Percentiles rank a stretch among this genome's conserved stretches.
Evolutionary conservation across 2,797 vertebrate genomes (phyloP).

Genomic region (Lateolabrax maculatus): DNA sequence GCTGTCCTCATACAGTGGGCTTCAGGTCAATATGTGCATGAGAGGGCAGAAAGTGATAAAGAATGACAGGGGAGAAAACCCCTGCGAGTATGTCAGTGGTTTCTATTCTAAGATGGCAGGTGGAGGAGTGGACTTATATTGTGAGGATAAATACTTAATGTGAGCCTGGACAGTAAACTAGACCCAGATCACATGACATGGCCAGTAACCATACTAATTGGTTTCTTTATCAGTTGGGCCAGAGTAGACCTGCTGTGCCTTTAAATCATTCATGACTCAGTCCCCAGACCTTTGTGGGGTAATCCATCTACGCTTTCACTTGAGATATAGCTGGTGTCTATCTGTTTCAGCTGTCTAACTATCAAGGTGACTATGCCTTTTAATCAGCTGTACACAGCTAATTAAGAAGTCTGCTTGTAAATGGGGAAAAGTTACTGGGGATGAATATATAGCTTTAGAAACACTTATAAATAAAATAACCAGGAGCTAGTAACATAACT

Average conservation of each 20-base stretch:
- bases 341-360: constrained; percentile 18
- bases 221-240: constrained; percentile 56
- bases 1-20: constrained; percentile 26
- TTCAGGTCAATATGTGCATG: constrained; percentile 24
- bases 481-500: neutral
- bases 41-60: constrained; percentile 4
- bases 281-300: constrained; percentile 46
- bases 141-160: constrained; percentile 64
- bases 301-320: constrained; percentile 51
- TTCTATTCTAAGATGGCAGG: constrained; percentile 26
- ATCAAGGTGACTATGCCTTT: constrained; percentile 7
- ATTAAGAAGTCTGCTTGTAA: neutral
- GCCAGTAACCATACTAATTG: constrained; percentile 53
- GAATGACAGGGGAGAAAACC: constrained; percentile 17
- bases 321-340: constrained; percentile 23
- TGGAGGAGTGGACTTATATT: constrained; percentile 9
- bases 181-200: constrained; percentile 58
- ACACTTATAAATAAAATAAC: neutral
- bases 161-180: constrained; percentile 30
- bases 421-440: too few species aligned
- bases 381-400: neutral
- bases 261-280: constrained; percentile 78
- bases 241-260: constrained; percentile 39
- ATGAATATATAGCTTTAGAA: neutral
- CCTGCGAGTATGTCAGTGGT: neutral